phyloP scores from a whole-genome alignment of 2,113 vertebrate species.

The Stigmatopora argus region DNA sequence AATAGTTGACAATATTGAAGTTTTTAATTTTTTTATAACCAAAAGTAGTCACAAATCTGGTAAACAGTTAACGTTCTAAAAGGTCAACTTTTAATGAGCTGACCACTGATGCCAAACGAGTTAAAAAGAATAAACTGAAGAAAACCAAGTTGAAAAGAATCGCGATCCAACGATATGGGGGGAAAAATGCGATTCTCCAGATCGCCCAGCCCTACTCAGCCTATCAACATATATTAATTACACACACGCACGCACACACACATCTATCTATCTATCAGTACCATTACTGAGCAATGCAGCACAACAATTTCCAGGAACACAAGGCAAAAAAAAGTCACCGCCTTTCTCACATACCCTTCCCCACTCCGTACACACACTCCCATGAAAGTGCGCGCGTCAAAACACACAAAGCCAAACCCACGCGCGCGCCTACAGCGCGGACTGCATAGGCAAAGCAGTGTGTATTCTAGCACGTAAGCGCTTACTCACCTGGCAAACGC shows the following conservation, averaged over 20 bases:
- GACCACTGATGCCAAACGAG: no score
- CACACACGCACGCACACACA: constrained; percentile 13
- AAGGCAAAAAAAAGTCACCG: constrained; percentile 59
- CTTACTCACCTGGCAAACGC: constrained; percentile 59
- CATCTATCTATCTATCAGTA: constrained; percentile 48
- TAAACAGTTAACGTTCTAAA: no score
- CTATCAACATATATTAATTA: no score
- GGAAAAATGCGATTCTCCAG: no score
- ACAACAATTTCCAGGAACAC: constrained; percentile 74
- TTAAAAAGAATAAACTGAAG: no score
- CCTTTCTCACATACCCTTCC: constrained; percentile 44
- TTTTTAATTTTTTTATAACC: no score
- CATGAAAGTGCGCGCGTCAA: constrained; percentile 41
- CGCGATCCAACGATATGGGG: no score
- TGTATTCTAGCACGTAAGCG: constrained; percentile 55
- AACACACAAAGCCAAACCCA: constrained; percentile 21
- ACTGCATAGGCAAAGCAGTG: constrained; percentile 49
- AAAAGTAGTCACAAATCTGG: no score
- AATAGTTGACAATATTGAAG: no score
- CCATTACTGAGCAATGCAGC: constrained; percentile 71
- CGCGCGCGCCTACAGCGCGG: constrained; percentile 23
- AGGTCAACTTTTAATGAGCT: no score
- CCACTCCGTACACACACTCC: constrained; percentile 48
- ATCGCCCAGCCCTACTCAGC: no score
- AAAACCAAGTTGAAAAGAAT: no score